Percentiles rank a stretch among this genome's conserved stretches.
These are phyloP conservation scores for Lamellibrachia columna DNA, from an alignment of 2,888 invertebrate genomes.

Conservation along the genomic window DNA sequence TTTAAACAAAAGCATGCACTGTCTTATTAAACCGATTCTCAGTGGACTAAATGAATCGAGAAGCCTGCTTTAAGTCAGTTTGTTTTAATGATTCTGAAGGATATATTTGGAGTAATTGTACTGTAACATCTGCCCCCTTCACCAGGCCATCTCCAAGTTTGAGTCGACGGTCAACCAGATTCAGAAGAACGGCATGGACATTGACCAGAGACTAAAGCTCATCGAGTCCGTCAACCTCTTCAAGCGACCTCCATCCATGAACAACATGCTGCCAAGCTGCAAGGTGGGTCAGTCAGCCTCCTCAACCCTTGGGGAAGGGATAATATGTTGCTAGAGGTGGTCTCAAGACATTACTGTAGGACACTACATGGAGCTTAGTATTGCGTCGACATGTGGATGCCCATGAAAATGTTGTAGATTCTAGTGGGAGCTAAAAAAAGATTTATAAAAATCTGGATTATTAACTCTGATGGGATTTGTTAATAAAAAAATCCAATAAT, in stretches of 20 bases:
- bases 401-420: no score
- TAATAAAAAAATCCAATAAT: no score
- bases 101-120: background rate
- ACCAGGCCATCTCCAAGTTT: constrained; percentile 66
- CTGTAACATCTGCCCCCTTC: constrained; percentile 25
- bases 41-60: no score
- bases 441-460: no score
- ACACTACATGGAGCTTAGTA: no score
- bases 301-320: background rate
- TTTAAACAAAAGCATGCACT: no score
- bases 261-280: constrained; percentile 54
- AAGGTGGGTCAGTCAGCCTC: constrained; percentile 51
- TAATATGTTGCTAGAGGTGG: no score
- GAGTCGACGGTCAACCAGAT: constrained; percentile 67
- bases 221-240: constrained; percentile 63
- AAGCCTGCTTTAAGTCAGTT: background rate
- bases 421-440: no score
- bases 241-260: constrained; percentile 54
- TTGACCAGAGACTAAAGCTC: constrained; percentile 59
- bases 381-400: no score
- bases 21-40: no score
- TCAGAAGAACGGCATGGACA: constrained; percentile 66
- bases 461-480: no score
- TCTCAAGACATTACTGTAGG: no score
- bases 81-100: background rate